phyloP scores from a whole-genome alignment of 1,140 invertebrate genomes.

The Drosophila neocordata region DNA sequence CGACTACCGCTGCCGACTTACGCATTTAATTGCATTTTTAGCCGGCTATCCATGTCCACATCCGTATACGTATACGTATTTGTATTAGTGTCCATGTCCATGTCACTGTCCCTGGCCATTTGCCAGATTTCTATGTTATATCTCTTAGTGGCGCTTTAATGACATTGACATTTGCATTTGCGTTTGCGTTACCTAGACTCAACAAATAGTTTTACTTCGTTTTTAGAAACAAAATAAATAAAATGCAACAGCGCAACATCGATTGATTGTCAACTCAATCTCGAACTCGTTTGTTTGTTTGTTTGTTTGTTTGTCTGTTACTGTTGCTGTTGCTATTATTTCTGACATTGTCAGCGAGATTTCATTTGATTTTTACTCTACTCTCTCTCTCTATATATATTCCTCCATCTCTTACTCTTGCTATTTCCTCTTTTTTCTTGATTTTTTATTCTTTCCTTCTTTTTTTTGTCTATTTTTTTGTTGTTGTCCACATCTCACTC shows the following conservation, averaged over 20 bases:
- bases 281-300: not conserved
- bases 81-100: no score
- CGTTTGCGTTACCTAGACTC: constrained; percentile 62
- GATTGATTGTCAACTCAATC: constrained; percentile 63
- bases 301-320: constrained; percentile 20
- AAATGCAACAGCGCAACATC: constrained; percentile 56
- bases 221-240: constrained; percentile 56
- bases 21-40: constrained; percentile 79
- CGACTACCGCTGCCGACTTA: constrained; percentile 37
- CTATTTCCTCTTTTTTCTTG: not conserved
- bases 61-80: no score
- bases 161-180: constrained; percentile 80
- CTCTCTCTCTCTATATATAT: constrained; percentile 8
- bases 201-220: constrained; percentile 36
- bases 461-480: no score
- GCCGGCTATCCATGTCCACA: constrained; percentile 8
- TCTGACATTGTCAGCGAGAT: constrained; percentile 62
- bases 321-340: constrained; percentile 33
- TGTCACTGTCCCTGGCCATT: constrained; percentile 12
- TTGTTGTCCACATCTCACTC: not conserved
- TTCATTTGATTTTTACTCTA: constrained; percentile 66
- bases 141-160: constrained; percentile 58
- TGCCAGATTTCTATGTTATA: constrained; percentile 61
- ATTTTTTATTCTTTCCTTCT: constrained; percentile 1
- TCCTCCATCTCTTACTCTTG: constrained; percentile 7